Percentiles rank a stretch among this genome's conserved stretches.
These are phyloP conservation scores for Temnopleurus reevesii DNA, from an alignment of 53 echinoderm and acorn worm species.

Conservation along the genomic window DNA sequence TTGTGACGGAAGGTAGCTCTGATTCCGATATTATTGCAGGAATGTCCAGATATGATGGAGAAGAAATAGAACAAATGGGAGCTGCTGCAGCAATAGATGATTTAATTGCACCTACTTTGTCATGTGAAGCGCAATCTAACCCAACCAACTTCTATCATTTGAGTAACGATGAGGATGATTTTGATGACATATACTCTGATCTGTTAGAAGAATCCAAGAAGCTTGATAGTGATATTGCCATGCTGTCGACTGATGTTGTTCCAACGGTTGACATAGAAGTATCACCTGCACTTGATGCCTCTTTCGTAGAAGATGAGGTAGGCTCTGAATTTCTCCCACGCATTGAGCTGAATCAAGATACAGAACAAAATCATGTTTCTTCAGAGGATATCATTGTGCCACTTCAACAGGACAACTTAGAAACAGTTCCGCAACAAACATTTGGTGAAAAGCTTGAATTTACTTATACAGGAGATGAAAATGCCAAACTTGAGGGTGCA, in stretches of 20 bases:
- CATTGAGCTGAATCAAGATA: neutral
- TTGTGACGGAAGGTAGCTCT: neutral
- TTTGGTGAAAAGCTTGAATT: neutral
- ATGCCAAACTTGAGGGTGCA: neutral
- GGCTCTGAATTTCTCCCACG: conserved; percentile 49
- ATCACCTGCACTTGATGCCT: conserved; percentile 36
- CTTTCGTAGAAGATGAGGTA: conserved; percentile 34
- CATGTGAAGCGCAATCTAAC: neutral
- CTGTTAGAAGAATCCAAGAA: conserved; percentile 32
- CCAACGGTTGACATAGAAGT: conserved; percentile 30
- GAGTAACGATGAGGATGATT: conserved; percentile 45
- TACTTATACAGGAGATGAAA: neutral
- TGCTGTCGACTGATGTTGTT: conserved; percentile 38
- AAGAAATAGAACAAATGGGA: neutral
- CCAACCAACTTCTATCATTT: conserved; percentile 8
- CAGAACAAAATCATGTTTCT: neutral
- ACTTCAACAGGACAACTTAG: neutral
- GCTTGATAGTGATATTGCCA: conserved; percentile 25
- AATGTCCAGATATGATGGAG: neutral
- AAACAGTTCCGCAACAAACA: neutral
- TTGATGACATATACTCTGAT: conserved; percentile 56
- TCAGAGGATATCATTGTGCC: conserved; percentile 38
- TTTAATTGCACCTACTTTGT: neutral
- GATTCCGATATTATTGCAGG: neutral
- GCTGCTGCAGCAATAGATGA: neutral